Conservation (phyloP, 2,888 invertebrate species). For the Cordilura impudica region DNA sequence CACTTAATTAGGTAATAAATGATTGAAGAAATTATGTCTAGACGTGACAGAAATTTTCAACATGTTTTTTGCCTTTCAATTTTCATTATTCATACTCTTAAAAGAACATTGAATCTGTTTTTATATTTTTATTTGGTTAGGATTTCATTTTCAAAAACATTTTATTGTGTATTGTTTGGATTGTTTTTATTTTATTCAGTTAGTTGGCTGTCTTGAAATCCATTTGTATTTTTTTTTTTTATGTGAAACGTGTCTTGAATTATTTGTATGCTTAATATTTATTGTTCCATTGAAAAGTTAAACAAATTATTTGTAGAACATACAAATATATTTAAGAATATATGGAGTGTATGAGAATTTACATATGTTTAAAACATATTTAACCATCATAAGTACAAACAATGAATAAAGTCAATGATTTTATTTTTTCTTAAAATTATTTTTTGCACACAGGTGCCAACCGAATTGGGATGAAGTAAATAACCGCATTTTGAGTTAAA, state of each 20-base stretch:
- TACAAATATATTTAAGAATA: too few species aligned
- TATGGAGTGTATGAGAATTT: too few species aligned
- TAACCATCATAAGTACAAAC: too few species aligned
- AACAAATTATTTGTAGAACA: slow-evolving; percentile 65
- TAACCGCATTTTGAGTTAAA: too few species aligned
- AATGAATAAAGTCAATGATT: too few species aligned
- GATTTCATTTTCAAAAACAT: slow-evolving; percentile 39
- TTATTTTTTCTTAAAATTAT: too few species aligned
- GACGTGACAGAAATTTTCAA: slow-evolving; percentile 77
- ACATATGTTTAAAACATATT: too few species aligned
- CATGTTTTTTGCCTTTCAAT: slow-evolving; percentile 52
- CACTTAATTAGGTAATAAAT: slow-evolving; percentile 78
- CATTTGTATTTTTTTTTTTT: slow-evolving; percentile 34
- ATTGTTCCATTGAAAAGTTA: slow-evolving; percentile 63
- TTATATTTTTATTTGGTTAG: slow-evolving; percentile 36
- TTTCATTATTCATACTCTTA: not conserved
- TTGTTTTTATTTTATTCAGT: slow-evolving; percentile 18
- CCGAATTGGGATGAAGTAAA: too few species aligned
- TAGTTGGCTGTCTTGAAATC: slow-evolving; percentile 23
- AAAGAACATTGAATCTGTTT: slow-evolving; percentile 39
- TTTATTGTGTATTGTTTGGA: slow-evolving; percentile 34
- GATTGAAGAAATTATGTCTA: slow-evolving; percentile 78
- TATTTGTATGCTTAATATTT: slow-evolving; percentile 1
- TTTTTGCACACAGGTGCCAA: too few species aligned
- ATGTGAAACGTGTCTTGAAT: slow-evolving; percentile 63